Conservation (phyloP, 2,797 vertebrate species). For the Platalea minor region DNA sequence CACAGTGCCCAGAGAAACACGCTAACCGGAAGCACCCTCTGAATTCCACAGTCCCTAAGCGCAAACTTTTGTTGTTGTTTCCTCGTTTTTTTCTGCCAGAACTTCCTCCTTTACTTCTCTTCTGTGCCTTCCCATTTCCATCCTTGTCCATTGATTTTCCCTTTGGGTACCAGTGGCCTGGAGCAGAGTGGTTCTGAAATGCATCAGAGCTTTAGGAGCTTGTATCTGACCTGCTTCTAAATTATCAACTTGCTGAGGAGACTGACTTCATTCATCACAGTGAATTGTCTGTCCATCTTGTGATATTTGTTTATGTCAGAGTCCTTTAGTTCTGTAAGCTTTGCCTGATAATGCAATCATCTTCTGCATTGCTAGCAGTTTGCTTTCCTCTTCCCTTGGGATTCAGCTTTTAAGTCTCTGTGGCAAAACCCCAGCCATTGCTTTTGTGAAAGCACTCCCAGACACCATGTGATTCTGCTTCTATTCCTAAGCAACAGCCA, state of each 20-base stretch:
- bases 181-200: neutral
- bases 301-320: neutral
- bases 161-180: neutral
- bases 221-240: neutral
- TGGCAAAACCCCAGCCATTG: neutral
- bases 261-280: neutral
- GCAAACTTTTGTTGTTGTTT: neutral
- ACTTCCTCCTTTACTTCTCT: neutral
- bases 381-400: neutral
- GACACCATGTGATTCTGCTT: neutral
- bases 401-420: neutral
- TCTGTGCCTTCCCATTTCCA: neutral
- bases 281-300: neutral
- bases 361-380: neutral
- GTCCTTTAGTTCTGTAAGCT: neutral
- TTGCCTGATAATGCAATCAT: neutral
- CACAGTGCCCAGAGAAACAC: neutral
- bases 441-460: neutral
- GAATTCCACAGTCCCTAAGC: neutral
- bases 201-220: neutral
- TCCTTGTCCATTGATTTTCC: neutral
- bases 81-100: neutral
- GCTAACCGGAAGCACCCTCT: neutral
- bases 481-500: slow-evolving; percentile 32
- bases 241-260: neutral